Evolutionary conservation across 2,113 vertebrate species (phyloP).

Genomic region (Uria lomvia): DNA sequence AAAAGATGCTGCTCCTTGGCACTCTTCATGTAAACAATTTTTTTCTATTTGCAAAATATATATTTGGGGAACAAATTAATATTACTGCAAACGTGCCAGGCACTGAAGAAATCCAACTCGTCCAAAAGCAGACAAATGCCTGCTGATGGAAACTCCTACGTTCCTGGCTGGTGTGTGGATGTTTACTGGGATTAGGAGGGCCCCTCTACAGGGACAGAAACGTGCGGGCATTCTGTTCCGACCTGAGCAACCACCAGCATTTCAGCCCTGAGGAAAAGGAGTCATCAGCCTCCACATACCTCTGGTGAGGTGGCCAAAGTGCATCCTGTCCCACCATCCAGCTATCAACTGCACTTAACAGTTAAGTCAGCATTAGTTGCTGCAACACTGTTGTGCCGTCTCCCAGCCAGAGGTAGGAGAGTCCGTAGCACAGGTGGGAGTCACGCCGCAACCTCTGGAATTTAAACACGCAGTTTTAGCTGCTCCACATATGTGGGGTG

Average conservation of each 20-base stretch:
- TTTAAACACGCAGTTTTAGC: neutral
- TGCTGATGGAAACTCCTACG: neutral
- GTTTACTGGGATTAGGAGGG: neutral
- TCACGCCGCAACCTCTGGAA: neutral
- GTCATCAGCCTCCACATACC: neutral
- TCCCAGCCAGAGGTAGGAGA: neutral
- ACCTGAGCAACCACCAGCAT: slow-evolving; percentile 3
- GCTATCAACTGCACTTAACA: neutral
- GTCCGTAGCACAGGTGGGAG: neutral
- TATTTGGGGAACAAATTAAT: neutral
- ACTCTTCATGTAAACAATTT: neutral
- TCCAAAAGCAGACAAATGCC: neutral
- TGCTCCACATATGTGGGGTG: neutral
- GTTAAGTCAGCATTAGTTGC: neutral
- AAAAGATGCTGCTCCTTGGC: slow-evolving; percentile 2
- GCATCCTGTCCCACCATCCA: slow-evolving; percentile 36
- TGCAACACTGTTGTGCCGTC: neutral
- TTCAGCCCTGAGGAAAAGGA: slow-evolving; percentile 25
- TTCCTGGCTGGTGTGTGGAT: neutral
- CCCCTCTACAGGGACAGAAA: neutral
- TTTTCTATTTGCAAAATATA: neutral
- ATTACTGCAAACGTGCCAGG: neutral
- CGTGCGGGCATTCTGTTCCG: neutral
- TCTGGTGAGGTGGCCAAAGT: slow-evolving; percentile 21
- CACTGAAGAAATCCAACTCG: neutral